Conservation (phyloP, 2,113 vertebrate genomes). For the Lophochroa leadbeateri region DNA sequence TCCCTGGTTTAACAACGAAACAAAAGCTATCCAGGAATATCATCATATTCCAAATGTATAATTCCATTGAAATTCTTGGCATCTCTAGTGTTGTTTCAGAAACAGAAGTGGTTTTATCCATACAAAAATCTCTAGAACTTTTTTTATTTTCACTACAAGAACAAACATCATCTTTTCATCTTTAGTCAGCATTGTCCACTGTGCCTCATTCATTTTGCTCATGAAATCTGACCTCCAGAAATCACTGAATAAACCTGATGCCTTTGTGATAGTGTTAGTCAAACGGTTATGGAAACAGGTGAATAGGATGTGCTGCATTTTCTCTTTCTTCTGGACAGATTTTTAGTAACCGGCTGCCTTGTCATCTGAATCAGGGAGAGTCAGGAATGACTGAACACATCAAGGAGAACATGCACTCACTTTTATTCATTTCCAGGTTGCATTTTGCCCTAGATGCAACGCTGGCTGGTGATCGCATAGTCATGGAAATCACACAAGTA, state of each 20-base stretch:
- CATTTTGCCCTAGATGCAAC: background rate
- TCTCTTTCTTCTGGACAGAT: background rate
- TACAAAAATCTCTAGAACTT: background rate
- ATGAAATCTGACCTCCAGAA: background rate
- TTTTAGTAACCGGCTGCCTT: background rate
- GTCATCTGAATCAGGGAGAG: background rate
- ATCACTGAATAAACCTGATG: background rate
- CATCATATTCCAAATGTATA: background rate
- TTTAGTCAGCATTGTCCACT: background rate
- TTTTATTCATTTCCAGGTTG: background rate
- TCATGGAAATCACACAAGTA: background rate
- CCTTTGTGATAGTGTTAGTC: background rate
- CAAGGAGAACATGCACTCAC: background rate
- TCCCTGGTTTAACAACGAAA: background rate
- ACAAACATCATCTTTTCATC: background rate
- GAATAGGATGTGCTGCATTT: background rate
- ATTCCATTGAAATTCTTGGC: background rate
- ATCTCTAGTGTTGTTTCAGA: background rate
- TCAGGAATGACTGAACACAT: background rate
- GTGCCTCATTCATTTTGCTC: background rate
- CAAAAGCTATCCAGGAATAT: background rate
- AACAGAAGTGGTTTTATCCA: background rate
- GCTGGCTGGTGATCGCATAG: background rate
- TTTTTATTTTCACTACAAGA: background rate
- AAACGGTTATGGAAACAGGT: background rate